Evolutionary conservation across 2,113 vertebrate species (phyloP), one percentile per base, ranked within the genome.

Genomic region (Ramphastos sulfuratus): DNA sequence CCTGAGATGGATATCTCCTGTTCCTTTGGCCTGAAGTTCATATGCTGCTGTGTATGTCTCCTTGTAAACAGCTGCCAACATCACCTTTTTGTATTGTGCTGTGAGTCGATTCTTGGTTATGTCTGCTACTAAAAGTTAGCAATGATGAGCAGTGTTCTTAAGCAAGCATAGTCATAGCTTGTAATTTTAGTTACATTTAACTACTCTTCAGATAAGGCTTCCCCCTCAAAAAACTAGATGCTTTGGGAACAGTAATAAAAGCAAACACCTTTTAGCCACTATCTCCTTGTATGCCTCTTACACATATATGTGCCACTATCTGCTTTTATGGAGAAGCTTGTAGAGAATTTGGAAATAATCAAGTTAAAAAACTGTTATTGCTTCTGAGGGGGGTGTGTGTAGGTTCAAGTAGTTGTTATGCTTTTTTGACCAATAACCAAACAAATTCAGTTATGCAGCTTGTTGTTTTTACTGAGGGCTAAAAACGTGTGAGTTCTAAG

Each of bases 381-480:
- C 24, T 37, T 46, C 14, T 4, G 21, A 20, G 5, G 3, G 5
- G 3, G 4, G 8, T 17, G 16, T 2, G 5, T 12, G 6, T 30
- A 66, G 30, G 23, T 52, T 72, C 30, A 10, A 73, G 19, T 65
- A 46, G 15, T 15, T 42, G 7, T 56, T 7, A 30, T 76, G 10
- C 28, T 42, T 75, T 87, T 87, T 79, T 60, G 30, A 64, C 35
- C 10, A 30, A 3, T 48, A 54, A 60, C 14, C 13, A 23, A 37
- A 25, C 7, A 60, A 59, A 76, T 50, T 69, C 24, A 64, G 30
- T 69, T 75, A 13, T 7, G 19, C 39, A 67, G 24, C 20, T 52
- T 4, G 7, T 20, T 58, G 20, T 35, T 63, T 80, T 82, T 75
- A 50, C 39, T 73, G 23, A 35, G 15, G 30, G 28, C 35, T 73